Evolutionary conservation across 2,888 invertebrate genomes (phyloP).

Genomic region (Sarcophaga caerulescens): DNA sequence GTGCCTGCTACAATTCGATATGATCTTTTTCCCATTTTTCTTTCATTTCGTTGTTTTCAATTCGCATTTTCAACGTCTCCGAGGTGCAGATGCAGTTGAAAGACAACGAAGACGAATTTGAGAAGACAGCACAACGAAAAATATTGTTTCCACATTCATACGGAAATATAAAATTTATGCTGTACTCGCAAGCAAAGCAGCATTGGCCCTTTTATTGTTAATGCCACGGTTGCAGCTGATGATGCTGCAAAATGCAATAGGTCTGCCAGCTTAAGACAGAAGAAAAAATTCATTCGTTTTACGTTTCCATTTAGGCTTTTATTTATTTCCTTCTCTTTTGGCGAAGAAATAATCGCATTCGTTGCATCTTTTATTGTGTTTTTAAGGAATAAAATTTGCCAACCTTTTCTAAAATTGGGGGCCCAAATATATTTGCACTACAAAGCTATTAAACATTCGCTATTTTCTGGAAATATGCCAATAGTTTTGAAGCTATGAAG

Average conservation of each 20-base stretch:
- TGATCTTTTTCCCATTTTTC: slow-evolving; percentile 68
- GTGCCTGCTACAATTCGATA: slow-evolving; percentile 73
- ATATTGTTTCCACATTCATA: slow-evolving; percentile 51
- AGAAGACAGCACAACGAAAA: slow-evolving; percentile 41
- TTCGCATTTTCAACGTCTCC: slow-evolving; percentile 45
- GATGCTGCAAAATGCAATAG: slow-evolving; percentile 23
- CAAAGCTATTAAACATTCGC: no score
- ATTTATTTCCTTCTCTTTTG: slow-evolving; percentile 62
- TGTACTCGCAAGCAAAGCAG: slow-evolving; percentile 3
- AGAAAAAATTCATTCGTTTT: slow-evolving; percentile 59
- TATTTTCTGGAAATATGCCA: no score
- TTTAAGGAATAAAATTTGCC: slow-evolving; percentile 6
- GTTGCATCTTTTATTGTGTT: slow-evolving; percentile 52
- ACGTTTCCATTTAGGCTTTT: slow-evolving; percentile 64
- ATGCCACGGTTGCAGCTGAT: neutral
- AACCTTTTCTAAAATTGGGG: neutral
- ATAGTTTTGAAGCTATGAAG: no score
- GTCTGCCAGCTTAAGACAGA: slow-evolving; percentile 33
- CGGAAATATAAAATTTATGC: slow-evolving; percentile 67
- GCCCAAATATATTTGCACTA: neutral
- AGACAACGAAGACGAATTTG: slow-evolving; percentile 25
- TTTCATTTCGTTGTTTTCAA: slow-evolving; percentile 49
- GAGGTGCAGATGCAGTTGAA: slow-evolving; percentile 8
- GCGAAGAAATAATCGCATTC: slow-evolving; percentile 49
- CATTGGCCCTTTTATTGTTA: slow-evolving; percentile 50